phyloP scores from a whole-genome alignment of 1,140 invertebrate species.

The Orchesella cincta region DNA sequence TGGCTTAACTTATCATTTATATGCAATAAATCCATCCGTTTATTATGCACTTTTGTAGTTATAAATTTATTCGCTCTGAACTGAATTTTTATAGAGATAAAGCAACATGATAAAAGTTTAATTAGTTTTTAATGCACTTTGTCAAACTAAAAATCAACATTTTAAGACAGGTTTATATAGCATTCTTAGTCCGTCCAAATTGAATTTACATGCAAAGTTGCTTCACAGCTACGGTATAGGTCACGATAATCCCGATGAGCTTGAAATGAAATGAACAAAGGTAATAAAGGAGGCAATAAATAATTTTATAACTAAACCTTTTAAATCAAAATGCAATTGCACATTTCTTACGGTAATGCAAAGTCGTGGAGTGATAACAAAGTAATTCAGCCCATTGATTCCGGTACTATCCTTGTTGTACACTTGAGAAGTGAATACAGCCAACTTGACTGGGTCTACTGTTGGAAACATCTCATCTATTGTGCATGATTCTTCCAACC shows the following conservation, averaged over 20 bases:
- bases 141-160: too few relatives aligned
- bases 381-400: constrained; percentile 31
- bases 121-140: too few relatives aligned
- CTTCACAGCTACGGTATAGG: neutral
- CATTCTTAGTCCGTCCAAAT: too few relatives aligned
- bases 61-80: too few relatives aligned
- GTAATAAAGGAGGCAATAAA: neutral
- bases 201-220: too few relatives aligned
- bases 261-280: constrained; percentile 23
- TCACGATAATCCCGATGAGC: neutral
- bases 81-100: too few relatives aligned
- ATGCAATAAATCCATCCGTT: too few relatives aligned
- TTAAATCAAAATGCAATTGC: neutral
- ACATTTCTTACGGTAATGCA: constrained; percentile 1
- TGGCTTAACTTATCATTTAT: too few relatives aligned
- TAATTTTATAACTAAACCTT: constrained; percentile 4
- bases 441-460: constrained; percentile 20
- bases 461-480: constrained; percentile 2
- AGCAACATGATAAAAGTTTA: too few relatives aligned
- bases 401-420: constrained; percentile 31
- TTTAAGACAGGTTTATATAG: too few relatives aligned
- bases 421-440: constrained; percentile 21
- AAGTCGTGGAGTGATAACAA: constrained; percentile 25
- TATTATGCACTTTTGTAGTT: too few relatives aligned
- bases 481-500: constrained; percentile 30